These are phyloP conservation scores for Araneus ventricosus DNA, from an alignment of 1,140 invertebrate species.

Conservation along the genomic window DNA sequence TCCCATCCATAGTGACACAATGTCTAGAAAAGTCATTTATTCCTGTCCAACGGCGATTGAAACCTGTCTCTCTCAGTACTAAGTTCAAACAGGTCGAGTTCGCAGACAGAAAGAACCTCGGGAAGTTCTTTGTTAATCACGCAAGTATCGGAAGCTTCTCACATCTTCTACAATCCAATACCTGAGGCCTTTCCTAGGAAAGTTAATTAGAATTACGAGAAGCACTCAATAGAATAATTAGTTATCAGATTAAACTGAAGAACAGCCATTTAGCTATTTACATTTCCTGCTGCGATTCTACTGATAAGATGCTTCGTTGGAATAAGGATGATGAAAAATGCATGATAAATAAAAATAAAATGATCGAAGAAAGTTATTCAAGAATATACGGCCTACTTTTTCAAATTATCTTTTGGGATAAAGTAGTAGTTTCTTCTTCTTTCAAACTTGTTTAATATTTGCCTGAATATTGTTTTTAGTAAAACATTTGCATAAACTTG, in stretches of 20 bases:
- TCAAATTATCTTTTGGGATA: neutral
- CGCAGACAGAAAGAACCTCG: neutral
- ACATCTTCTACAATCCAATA: constrained; percentile 19
- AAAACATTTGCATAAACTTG: neutral
- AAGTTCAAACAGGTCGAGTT: constrained; percentile 35
- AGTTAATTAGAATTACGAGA: constrained; percentile 46
- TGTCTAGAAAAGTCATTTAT: constrained; percentile 31
- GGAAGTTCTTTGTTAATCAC: neutral
- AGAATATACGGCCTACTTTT: constrained; percentile 4
- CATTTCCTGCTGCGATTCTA: constrained; percentile 44
- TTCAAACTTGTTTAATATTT: too few species aligned
- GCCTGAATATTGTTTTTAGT: neutral
- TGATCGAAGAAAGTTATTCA: neutral
- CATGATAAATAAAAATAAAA: neutral
- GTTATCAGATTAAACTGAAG: constrained; percentile 46
- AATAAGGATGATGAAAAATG: constrained; percentile 36
- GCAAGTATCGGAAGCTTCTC: constrained; percentile 7
- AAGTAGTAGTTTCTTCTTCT: neutral
- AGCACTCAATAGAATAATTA: constrained; percentile 49
- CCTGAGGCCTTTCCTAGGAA: constrained; percentile 29
- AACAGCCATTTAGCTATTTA: constrained; percentile 33
- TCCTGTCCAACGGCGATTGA: constrained; percentile 36
- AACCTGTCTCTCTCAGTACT: constrained; percentile 16
- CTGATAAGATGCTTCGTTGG: neutral
- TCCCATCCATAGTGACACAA: constrained; percentile 33